Conservation (phyloP, 2,888 invertebrate species). For the Gibbula magus region DNA sequence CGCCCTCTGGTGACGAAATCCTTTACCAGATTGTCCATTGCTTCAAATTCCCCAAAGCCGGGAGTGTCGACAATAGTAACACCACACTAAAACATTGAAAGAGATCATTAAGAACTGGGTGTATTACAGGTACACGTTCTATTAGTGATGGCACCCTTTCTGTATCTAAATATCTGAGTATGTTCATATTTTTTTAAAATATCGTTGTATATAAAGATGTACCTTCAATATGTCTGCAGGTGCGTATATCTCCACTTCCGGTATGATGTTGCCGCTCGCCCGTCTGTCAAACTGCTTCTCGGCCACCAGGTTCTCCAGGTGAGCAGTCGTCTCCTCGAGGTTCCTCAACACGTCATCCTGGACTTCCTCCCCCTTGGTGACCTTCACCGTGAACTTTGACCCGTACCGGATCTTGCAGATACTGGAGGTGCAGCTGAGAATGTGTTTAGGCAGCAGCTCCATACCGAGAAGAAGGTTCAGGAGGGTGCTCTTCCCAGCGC, state of each 20-base stretch:
- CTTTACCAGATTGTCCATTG: slow-evolving; percentile 59
- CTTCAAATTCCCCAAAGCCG: slow-evolving; percentile 68
- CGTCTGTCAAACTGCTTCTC: slow-evolving; percentile 25
- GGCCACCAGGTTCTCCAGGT: slow-evolving; percentile 19
- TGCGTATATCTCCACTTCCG: slow-evolving; percentile 40
- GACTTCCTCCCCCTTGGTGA: slow-evolving; percentile 35
- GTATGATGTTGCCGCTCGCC: slow-evolving; percentile 30
- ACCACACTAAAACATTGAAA: slow-evolving; percentile 53
- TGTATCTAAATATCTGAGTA: too few relatives aligned
- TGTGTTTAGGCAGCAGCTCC: slow-evolving; percentile 58
- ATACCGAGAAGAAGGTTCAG: slow-evolving; percentile 63
- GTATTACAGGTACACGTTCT: too few relatives aligned
- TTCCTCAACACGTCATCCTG: slow-evolving; percentile 30
- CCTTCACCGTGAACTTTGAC: slow-evolving; percentile 38
- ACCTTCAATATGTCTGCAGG: slow-evolving; percentile 47
- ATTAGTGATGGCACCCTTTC: too few relatives aligned
- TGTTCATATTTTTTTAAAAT: neutral
- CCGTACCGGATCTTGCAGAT: slow-evolving; percentile 60
- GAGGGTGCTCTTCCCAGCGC: slow-evolving; percentile 68
- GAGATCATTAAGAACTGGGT: too few relatives aligned
- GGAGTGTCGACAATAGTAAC: slow-evolving; percentile 69
- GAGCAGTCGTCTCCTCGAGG: neutral
- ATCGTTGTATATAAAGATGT: too few relatives aligned
- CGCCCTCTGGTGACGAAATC: slow-evolving; percentile 57
- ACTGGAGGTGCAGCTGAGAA: slow-evolving; percentile 63